A percentile compares a stretch with the other conserved stretches of the same genome.
These are phyloP conservation scores for Aplocera efformata DNA, from an alignment of 2,888 invertebrate species.

Conservation along the genomic window DNA sequence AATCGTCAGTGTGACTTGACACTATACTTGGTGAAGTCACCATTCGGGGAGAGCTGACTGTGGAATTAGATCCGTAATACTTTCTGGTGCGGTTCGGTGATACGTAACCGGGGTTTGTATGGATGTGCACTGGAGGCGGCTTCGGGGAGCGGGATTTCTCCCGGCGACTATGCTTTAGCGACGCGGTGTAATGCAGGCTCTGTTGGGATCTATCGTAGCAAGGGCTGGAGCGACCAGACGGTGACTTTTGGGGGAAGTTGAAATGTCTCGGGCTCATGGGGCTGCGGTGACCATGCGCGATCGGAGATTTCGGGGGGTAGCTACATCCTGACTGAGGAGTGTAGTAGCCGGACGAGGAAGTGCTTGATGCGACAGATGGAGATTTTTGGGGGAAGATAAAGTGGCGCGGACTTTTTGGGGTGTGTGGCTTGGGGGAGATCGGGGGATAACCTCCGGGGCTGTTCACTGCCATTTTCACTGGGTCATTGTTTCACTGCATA, in stretches of 20 bases:
- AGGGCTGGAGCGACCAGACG: conserved; percentile 69
- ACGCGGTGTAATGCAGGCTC: conserved; percentile 61
- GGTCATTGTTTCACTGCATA: conserved; percentile 46
- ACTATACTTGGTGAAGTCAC: conserved; percentile 72
- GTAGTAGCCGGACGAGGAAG: conserved; percentile 78
- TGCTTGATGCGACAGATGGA: conserved; percentile 76
- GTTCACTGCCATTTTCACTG: conserved; percentile 78
- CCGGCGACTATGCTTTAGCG: conserved; percentile 64
- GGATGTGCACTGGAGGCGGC: conserved; percentile 79
- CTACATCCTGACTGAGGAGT: conserved; percentile 77
- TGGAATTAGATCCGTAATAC: conserved; percentile 67
- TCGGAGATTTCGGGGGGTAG: conserved; percentile 72
- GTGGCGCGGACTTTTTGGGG: conserved; percentile 80
- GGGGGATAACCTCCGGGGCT: conserved; percentile 80
- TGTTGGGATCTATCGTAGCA: conserved; percentile 52
- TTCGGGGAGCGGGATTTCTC: conserved; percentile 72
- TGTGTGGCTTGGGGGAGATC: conserved; percentile 77
- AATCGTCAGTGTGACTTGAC: conserved; percentile 73
- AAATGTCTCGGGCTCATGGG: conserved; percentile 82
- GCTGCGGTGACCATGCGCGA: conserved; percentile 79
- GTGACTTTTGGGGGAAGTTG: conserved; percentile 75
- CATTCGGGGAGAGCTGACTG: conserved; percentile 66
- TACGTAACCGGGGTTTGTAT: conserved; percentile 82
- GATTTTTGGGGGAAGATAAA: conserved; percentile 77
- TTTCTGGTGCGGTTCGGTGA: conserved; percentile 71